Conservation (phyloP, 2,113 vertebrate species). For the Catagonus wagneri region DNA sequence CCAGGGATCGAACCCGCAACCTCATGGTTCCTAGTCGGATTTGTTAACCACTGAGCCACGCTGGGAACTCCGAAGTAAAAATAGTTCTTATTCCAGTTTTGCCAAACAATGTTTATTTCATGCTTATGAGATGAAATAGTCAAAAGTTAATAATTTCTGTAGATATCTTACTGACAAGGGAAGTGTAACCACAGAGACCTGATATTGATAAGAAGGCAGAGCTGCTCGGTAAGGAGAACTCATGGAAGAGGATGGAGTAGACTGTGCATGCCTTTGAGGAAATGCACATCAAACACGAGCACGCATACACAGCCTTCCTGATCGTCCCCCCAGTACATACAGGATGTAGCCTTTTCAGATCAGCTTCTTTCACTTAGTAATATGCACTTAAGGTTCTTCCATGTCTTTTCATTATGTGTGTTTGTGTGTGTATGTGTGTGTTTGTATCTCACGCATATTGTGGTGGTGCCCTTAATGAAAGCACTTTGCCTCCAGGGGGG, state of each 20-base stretch:
- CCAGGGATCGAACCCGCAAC: too few relatives aligned
- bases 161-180: conserved; percentile 23
- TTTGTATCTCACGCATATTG: conserved; percentile 74
- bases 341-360: neutral
- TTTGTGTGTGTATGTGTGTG: conserved; percentile 15
- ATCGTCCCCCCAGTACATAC: neutral
- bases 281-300: neutral
- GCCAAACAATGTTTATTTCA: conserved; percentile 23
- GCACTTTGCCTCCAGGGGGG: conserved; percentile 59
- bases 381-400: neutral
- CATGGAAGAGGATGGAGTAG: neutral
- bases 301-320: neutral
- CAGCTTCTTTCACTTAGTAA: neutral
- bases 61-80: too few relatives aligned
- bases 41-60: too few relatives aligned
- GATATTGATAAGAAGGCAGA: conserved; percentile 14
- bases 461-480: conserved; percentile 63
- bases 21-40: too few relatives aligned
- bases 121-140: neutral
- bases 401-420: conserved; percentile 22
- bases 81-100: neutral
- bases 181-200: neutral
- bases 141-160: conserved; percentile 20
- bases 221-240: neutral
- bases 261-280: neutral